A percentile compares a stretch with the other conserved stretches of the same genome.
Conservation (phyloP, 2,888 invertebrate genomes). For the Agrilus cyanescens region DNA sequence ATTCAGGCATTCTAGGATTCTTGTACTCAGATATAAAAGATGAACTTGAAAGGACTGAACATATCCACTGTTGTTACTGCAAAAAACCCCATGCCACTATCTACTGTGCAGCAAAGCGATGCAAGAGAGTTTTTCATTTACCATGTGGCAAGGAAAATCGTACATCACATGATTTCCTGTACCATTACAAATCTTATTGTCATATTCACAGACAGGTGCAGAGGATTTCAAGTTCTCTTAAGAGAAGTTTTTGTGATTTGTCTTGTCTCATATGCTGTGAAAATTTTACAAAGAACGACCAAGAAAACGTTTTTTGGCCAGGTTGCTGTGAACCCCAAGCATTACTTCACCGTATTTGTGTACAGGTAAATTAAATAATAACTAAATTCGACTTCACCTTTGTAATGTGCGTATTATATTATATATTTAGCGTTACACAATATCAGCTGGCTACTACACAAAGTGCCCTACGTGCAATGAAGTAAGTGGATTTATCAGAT, state of each 20-base stretch:
- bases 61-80: conserved; percentile 51
- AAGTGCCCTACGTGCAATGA: conserved; percentile 12
- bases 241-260: conserved; percentile 1
- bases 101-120: conserved; percentile 53
- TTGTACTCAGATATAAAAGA: conserved; percentile 51
- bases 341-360: conserved; percentile 7
- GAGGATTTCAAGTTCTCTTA: conserved; percentile 3
- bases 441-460: conserved; percentile 11
- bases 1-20: conserved; percentile 65
- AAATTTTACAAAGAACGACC: conserved; percentile 1
- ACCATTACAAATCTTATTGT: conserved; percentile 5
- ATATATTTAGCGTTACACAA: conserved; percentile 4
- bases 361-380: conserved; percentile 2
- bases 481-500: conserved; percentile 3
- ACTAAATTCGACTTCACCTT: background rate
- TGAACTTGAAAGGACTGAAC: conserved; percentile 50
- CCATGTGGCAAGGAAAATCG: conserved; percentile 54
- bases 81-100: conserved; percentile 53
- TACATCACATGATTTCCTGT: background rate
- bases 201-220: background rate
- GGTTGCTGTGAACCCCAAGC: conserved; percentile 8
- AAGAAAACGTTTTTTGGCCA: conserved; percentile 4
- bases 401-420: background rate
- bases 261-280: conserved; percentile 10
- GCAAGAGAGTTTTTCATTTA: conserved; percentile 60